These are phyloP conservation scores for Eupelmus urozonus DNA, from an alignment of 2,888 invertebrate genomes.

Conservation along the genomic window DNA sequence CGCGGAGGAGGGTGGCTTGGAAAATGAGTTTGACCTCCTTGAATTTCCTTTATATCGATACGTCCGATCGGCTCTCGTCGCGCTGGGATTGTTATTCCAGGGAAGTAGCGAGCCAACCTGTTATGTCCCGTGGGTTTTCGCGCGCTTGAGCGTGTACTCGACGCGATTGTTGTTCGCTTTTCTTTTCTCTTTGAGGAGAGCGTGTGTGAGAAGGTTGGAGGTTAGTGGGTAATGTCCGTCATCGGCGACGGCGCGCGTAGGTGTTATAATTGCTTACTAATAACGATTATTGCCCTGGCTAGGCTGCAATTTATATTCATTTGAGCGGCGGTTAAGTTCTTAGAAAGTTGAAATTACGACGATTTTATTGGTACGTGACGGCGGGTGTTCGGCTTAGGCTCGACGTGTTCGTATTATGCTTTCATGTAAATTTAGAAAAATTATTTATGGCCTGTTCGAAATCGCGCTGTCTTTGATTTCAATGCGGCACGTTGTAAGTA, in stretches of 20 bases:
- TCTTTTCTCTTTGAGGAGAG: background rate
- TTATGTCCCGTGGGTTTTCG: background rate
- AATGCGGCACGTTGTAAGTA: too few species aligned
- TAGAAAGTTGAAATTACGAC: too few species aligned
- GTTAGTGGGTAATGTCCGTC: conserved; percentile 44
- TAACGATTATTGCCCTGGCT: conserved; percentile 20
- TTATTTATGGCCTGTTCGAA: too few species aligned
- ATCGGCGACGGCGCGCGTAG: conserved; percentile 14
- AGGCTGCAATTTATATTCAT: background rate
- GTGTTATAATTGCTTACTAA: conserved; percentile 40
- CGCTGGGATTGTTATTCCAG: too few species aligned
- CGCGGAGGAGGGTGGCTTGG: too few species aligned
- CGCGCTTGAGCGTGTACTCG: background rate
- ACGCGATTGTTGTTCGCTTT: conserved; percentile 24
- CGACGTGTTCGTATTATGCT: too few species aligned
- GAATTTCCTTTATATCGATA: conserved; percentile 19
- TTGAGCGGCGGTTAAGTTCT: background rate
- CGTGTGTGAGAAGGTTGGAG: background rate
- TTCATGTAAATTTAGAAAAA: too few species aligned
- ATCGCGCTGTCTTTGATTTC: too few species aligned
- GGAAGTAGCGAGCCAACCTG: conserved; percentile 27
- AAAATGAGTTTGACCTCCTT: conserved; percentile 52
- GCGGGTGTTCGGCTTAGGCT: too few species aligned
- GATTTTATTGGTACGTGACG: too few species aligned
- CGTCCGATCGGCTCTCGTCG: background rate